Conservation (phyloP, 2,113 vertebrate species). For the Girardinichthys multiradiatus region DNA sequence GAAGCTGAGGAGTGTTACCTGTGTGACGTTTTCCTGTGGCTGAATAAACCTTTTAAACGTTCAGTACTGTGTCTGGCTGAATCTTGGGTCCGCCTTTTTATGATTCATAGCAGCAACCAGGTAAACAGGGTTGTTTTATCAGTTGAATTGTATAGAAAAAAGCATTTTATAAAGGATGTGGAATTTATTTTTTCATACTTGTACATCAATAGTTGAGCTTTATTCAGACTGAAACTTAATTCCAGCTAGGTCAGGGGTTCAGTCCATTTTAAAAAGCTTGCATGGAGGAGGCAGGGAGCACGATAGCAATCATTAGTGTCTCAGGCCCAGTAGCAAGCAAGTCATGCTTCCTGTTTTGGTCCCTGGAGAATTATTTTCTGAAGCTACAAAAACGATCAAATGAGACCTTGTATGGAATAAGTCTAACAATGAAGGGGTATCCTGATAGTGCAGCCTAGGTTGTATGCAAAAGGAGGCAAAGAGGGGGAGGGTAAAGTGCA, state of each 20-base stretch:
- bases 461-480: constrained; percentile 74
- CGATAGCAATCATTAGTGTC: constrained; percentile 74
- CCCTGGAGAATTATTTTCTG: constrained; percentile 81
- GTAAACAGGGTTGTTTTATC: not conserved
- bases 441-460: constrained; percentile 79
- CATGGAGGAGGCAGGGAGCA: constrained; percentile 28
- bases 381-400: constrained; percentile 80
- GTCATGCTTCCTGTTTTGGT: constrained; percentile 74
- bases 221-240: not conserved
- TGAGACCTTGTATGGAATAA: constrained; percentile 69
- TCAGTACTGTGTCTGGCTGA: no score
- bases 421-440: constrained; percentile 66
- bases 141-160: not conserved
- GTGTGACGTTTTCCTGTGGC: no score
- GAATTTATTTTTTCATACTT: no score
- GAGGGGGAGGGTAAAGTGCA: not conserved
- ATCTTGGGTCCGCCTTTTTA: no score
- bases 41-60: no score
- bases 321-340: constrained; percentile 68
- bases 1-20: no score
- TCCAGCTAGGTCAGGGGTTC: not conserved
- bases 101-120: no score
- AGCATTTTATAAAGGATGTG: no score
- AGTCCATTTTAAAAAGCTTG: constrained; percentile 1
- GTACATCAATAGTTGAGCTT: not conserved